Conservation (phyloP, 2,888 invertebrate species). For the Sinopyrophorus schimmeli region DNA sequence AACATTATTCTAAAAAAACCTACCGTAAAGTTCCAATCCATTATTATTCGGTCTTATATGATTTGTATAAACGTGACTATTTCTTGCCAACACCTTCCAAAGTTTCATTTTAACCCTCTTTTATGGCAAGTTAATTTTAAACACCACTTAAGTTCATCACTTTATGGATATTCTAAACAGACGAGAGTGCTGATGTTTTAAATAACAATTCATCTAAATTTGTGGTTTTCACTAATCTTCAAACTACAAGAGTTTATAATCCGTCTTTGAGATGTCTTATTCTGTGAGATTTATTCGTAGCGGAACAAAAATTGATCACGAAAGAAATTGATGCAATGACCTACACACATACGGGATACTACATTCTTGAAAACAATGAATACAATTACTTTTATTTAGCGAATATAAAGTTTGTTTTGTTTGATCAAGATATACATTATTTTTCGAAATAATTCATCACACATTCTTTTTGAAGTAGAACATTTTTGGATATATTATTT, state of each 20-base stretch:
- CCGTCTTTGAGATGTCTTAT: conserved; percentile 6
- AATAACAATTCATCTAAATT: conserved; percentile 13
- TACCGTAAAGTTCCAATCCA: conserved; percentile 47
- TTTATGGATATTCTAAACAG: conserved; percentile 20
- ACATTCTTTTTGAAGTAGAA: too few species aligned
- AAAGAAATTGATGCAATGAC: conserved; percentile 3
- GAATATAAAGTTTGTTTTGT: too few species aligned
- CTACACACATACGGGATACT: conserved; percentile 4
- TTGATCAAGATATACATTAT: too few species aligned
- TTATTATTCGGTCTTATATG: conserved; percentile 40
- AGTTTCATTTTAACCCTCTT: conserved; percentile 50
- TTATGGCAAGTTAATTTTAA: conserved; percentile 31
- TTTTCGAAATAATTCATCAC: too few species aligned
- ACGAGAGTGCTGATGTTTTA: conserved; percentile 4
- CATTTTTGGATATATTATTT: too few species aligned
- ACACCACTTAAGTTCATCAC: conserved; percentile 32
- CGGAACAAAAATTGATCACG: conserved; percentile 1
- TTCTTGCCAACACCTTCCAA: conserved; percentile 54
- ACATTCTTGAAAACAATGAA: conserved; percentile 5
- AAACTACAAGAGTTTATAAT: too few species aligned
- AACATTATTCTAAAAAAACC: conserved; percentile 11
- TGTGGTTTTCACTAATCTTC: conserved; percentile 1
- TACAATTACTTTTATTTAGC: not conserved
- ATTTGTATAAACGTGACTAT: conserved; percentile 51
- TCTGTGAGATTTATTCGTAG: not conserved